Conservation (phyloP, 2,888 invertebrate species). For the Deilephila elpenor region DNA sequence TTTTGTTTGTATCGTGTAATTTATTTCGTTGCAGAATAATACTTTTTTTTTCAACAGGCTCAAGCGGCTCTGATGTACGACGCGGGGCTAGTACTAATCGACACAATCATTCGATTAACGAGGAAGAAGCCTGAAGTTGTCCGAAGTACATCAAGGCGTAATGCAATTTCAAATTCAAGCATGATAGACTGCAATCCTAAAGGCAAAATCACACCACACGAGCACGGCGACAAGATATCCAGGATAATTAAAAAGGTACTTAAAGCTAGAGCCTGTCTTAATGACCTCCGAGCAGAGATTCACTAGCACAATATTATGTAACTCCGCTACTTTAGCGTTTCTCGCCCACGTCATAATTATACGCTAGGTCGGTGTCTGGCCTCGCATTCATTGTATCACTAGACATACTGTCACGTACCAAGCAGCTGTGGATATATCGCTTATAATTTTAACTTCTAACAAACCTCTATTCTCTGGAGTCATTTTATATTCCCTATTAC, state of each 20-base stretch:
- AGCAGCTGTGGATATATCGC: conserved; percentile 28
- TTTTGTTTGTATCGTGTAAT: not conserved
- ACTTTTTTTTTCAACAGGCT: conserved; percentile 85
- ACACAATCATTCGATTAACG: conserved; percentile 93
- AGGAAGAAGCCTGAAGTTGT: conserved; percentile 92
- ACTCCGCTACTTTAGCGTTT: conserved; percentile 26
- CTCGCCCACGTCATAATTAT: conserved; percentile 31
- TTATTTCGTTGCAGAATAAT: too few species aligned
- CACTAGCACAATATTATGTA: conserved; percentile 28
- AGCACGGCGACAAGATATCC: conserved; percentile 94
- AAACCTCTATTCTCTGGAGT: conserved; percentile 44
- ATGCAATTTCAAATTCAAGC: conserved; percentile 84
- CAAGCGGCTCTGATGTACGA: conserved; percentile 98
- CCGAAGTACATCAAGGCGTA: conserved; percentile 80
- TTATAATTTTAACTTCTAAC: conserved; percentile 31
- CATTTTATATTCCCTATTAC: conserved; percentile 54
- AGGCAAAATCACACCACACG: conserved; percentile 91
- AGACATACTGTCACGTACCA: not conserved
- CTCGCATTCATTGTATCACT: conserved; percentile 29
- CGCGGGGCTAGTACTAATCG: conserved; percentile 93
- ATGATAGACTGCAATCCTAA: conserved; percentile 92
- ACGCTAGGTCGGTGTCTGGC: conserved; percentile 22
- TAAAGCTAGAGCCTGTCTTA: conserved; percentile 29
- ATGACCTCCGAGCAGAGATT: conserved; percentile 26
- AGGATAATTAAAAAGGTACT: conserved; percentile 90